Conservation (phyloP, 2,797 vertebrate species). For the Margarornis squamiger region DNA sequence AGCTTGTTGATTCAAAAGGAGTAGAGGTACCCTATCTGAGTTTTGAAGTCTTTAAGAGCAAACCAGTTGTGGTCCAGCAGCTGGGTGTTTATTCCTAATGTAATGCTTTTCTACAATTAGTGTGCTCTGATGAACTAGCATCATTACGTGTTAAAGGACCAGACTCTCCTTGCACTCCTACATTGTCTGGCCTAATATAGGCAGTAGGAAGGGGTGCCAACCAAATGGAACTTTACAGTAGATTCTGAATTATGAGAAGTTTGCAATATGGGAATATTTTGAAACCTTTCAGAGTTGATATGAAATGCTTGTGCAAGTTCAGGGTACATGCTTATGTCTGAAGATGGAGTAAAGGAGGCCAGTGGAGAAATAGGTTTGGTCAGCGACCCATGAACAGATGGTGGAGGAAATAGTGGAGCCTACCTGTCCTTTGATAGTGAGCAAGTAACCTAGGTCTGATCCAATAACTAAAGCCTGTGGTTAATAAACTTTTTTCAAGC, state of each 20-base stretch:
- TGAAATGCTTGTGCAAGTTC: not conserved
- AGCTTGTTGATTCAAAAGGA: not conserved
- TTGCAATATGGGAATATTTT: not conserved
- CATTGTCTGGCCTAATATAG: not conserved
- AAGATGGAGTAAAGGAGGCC: not conserved
- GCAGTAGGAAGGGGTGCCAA: not conserved
- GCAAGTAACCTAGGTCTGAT: not conserved
- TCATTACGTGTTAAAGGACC: not conserved
- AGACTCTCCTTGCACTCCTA: not conserved
- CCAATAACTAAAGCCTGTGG: not conserved
- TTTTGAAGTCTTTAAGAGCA: not conserved
- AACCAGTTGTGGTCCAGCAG: not conserved
- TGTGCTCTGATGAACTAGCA: not conserved
- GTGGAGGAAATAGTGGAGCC: not conserved
- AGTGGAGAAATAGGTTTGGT: not conserved
- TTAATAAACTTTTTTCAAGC: not conserved
- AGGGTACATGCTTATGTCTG: not conserved
- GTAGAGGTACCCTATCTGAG: not conserved
- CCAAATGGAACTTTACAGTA: not conserved
- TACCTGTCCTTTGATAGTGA: not conserved
- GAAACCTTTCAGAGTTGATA: not conserved
- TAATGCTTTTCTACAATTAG: not conserved
- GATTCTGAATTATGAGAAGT: not conserved
- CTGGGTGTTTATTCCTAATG: not conserved
- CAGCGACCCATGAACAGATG: not conserved